Evolutionary conservation across 2,888 invertebrate genomes (phyloP).

Genomic region (Metacarcinus magister): DNA sequence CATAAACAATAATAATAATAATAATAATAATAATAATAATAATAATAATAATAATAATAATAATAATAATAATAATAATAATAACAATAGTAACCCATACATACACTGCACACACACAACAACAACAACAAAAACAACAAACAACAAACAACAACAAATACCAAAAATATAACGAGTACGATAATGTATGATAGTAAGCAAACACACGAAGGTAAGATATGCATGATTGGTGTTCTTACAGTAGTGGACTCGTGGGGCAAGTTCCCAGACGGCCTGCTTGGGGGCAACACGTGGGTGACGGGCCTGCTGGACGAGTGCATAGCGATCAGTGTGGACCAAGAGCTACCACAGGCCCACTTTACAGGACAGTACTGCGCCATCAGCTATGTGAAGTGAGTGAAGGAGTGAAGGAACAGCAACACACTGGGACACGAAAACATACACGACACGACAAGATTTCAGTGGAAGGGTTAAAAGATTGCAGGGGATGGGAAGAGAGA

Average conservation of each 20-base stretch:
- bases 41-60: no score
- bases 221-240: background rate
- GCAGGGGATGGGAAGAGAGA: background rate
- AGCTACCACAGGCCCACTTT: constrained; percentile 45
- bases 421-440: background rate
- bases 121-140: no score
- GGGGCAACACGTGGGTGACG: constrained; percentile 33
- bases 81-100: no score
- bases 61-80: no score
- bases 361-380: constrained; percentile 27
- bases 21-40: no score
- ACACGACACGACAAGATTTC: background rate
- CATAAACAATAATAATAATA: no score
- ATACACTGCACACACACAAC: no score
- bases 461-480: background rate
- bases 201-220: no score
- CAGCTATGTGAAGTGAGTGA: background rate
- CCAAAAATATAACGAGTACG: no score
- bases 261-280: constrained; percentile 32
- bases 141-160: no score
- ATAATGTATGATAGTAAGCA: no score
- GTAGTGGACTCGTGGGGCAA: constrained; percentile 58
- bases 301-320: constrained; percentile 16
- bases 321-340: background rate
- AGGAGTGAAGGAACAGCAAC: background rate